Evolutionary conservation across 2,797 vertebrate species (phyloP).

Genomic region (Anguilla anguilla): DNA sequence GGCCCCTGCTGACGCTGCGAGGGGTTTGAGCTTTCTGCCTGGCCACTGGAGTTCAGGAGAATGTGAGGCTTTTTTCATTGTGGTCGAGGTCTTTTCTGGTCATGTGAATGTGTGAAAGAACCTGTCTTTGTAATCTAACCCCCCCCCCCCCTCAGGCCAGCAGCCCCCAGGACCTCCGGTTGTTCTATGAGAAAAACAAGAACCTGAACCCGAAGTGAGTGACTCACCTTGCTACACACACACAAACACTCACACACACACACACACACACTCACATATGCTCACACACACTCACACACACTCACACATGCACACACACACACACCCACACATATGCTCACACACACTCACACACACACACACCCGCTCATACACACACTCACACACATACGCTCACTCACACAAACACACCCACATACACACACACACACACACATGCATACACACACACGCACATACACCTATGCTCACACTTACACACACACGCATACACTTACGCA

Average conservation of each 20-base stretch:
- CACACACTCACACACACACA: too few relatives aligned
- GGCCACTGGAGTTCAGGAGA: background rate
- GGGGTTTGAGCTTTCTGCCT: background rate
- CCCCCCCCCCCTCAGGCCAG: constrained; percentile 76
- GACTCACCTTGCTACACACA: background rate
- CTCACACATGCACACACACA: background rate
- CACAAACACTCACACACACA: background rate
- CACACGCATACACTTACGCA: too few relatives aligned
- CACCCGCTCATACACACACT: too few relatives aligned
- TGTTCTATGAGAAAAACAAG: constrained; percentile 94
- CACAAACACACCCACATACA: too few relatives aligned
- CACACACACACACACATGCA: too few relatives aligned
- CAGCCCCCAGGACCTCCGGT: constrained; percentile 92
- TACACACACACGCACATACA: too few relatives aligned
- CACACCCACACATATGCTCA: background rate
- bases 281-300: background rate
- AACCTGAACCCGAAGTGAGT: constrained; percentile 89
- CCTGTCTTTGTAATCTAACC: too few relatives aligned
- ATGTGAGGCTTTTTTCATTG: background rate
- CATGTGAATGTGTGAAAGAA: background rate
- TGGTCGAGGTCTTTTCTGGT: background rate
- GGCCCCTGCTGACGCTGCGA: background rate
- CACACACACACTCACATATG: constrained; percentile 53
- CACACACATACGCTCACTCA: too few relatives aligned
- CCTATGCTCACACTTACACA: too few relatives aligned